phyloP scores from a whole-genome alignment of 2,113 vertebrate species.

The Perca schrenkii region DNA sequence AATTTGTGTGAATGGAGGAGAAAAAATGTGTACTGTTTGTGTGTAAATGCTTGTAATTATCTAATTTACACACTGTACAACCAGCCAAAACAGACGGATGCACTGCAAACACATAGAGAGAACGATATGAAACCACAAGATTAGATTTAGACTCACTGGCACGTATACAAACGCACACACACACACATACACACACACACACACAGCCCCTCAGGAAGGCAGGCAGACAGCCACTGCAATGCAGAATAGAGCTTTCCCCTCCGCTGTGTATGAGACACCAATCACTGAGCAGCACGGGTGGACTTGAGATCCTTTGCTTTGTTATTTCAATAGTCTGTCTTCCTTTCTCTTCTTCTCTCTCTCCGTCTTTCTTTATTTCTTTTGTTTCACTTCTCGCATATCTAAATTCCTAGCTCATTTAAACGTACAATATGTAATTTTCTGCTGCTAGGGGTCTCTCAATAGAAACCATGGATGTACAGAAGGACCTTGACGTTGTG shows the following conservation, averaged over 20 bases:
- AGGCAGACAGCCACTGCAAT: slow-evolving; percentile 77
- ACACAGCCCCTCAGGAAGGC: slow-evolving; percentile 44
- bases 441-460: too few relatives aligned
- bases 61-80: background rate
- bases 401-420: slow-evolving; percentile 29
- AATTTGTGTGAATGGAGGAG: too few relatives aligned
- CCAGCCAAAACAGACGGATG: too few relatives aligned
- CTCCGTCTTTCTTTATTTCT: background rate
- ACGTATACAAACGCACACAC: background rate
- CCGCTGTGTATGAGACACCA: slow-evolving; percentile 62
- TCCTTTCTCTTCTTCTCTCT: slow-evolving; percentile 9
- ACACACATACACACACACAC: slow-evolving; percentile 26
- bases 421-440: background rate
- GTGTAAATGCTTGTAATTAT: too few relatives aligned
- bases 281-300: slow-evolving; percentile 52
- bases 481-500: too few relatives aligned
- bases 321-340: slow-evolving; percentile 24
- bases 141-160: too few relatives aligned
- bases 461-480: too few relatives aligned
- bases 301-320: slow-evolving; percentile 51
- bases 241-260: slow-evolving; percentile 69
- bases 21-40: too few relatives aligned
- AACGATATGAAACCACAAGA: too few relatives aligned
- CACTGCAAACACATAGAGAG: too few relatives aligned
- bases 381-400: background rate